Percentiles rank a stretch among this genome's conserved stretches.
Conservation (phyloP, 1,140 invertebrate species). For the Scaptomyza pallida region DNA sequence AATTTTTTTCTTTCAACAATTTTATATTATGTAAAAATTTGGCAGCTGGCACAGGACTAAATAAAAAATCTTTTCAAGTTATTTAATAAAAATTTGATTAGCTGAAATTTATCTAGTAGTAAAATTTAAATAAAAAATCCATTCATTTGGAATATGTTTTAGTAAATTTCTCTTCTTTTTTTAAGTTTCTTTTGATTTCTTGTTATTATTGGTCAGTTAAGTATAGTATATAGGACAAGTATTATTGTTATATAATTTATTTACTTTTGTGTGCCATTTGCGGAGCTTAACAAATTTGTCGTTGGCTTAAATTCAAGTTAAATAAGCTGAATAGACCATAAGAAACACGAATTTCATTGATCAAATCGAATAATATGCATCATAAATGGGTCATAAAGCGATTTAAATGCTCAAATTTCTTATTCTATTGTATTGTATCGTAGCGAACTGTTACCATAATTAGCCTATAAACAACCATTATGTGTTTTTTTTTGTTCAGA, state of each 20-base stretch:
- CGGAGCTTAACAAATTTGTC: slow-evolving; percentile 29
- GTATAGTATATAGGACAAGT: slow-evolving; percentile 29
- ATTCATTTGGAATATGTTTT: no score
- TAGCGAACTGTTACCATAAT: slow-evolving; percentile 61
- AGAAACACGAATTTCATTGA: neutral
- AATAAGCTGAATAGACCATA: neutral
- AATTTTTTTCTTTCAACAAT: slow-evolving; percentile 11
- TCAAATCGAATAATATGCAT: neutral
- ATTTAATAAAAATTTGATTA: slow-evolving; percentile 30
- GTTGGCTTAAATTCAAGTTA: neutral
- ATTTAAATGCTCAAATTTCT: neutral
- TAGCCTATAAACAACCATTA: slow-evolving; percentile 58
- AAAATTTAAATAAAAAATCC: slow-evolving; percentile 40
- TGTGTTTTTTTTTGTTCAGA: slow-evolving; percentile 30
- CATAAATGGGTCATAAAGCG: neutral
- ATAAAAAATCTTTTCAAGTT: slow-evolving; percentile 39
- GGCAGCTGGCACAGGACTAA: slow-evolving; percentile 63
- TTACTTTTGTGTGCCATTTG: neutral
- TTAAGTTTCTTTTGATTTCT: slow-evolving; percentile 17
- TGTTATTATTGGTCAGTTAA: slow-evolving; percentile 30
- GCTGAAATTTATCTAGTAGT: slow-evolving; percentile 62
- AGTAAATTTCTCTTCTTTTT: slow-evolving; percentile 3
- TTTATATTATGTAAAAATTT: slow-evolving; percentile 54
- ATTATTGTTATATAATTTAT: slow-evolving; percentile 11
- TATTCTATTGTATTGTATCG: slow-evolving; percentile 26